A percentile compares a stretch with the other conserved stretches of the same genome.
Conservation (phyloP, 2,888 invertebrate genomes). For the Eupithecia tripunctaria region DNA sequence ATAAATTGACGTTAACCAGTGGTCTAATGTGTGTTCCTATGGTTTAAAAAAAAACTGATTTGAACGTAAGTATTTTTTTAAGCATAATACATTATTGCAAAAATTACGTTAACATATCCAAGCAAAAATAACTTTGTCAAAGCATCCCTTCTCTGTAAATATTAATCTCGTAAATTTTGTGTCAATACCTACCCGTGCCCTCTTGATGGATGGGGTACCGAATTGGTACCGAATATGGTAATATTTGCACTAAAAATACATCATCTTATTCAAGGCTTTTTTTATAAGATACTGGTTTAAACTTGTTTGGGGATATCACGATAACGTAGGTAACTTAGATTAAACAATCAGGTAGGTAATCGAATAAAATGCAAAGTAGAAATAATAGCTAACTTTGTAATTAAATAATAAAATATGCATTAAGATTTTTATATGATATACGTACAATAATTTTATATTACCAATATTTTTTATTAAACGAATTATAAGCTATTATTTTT, state of each 20-base stretch:
- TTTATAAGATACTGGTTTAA: too few species aligned
- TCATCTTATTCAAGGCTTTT: conserved; percentile 39
- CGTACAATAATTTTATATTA: too few species aligned
- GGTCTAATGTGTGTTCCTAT: too few species aligned
- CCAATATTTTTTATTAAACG: too few species aligned
- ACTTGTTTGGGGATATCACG: conserved; percentile 21
- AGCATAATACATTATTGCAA: background rate
- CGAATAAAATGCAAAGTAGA: conserved; percentile 45
- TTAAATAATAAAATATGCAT: conserved; percentile 51
- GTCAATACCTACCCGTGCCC: conserved; percentile 67
- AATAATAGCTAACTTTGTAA: conserved; percentile 52
- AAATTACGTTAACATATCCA: background rate
- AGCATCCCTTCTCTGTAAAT: conserved; percentile 67
- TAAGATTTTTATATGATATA: conserved; percentile 65
- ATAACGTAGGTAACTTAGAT: conserved; percentile 1
- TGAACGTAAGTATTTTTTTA: background rate
- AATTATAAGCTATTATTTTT: too few species aligned
- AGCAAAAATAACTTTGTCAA: conserved; percentile 19
- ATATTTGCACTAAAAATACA: conserved; percentile 64
- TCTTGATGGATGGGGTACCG: conserved; percentile 76
- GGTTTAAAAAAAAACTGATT: too few species aligned
- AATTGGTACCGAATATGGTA: conserved; percentile 68
- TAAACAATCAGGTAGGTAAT: conserved; percentile 29
- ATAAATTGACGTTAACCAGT: too few species aligned
- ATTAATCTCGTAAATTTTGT: conserved; percentile 81